These are phyloP conservation scores for Desmodus rotundus DNA, from an alignment of 2,113 vertebrate genomes.

Conservation along the genomic window DNA sequence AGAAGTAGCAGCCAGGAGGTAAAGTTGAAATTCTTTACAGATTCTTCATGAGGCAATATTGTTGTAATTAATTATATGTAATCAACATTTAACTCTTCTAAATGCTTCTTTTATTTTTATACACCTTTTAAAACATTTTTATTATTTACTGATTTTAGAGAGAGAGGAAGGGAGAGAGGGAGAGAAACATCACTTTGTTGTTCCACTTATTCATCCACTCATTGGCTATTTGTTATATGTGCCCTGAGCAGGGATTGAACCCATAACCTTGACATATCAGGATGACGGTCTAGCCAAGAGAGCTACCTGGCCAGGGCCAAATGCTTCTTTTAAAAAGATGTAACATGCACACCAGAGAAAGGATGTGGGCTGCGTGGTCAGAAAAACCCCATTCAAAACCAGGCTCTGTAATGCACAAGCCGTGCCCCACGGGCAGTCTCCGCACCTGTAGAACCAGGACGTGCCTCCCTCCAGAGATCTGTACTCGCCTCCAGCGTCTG, in stretches of 20 bases:
- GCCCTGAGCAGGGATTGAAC: no score
- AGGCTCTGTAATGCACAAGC: not conserved
- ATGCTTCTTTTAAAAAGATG: not conserved
- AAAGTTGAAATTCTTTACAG: not conserved
- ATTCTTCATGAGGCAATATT: not conserved
- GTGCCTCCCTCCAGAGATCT: not conserved
- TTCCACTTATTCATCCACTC: no score
- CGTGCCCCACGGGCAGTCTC: not conserved
- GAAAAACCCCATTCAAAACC: not conserved
- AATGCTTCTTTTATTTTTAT: not conserved
- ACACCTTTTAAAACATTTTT: no score
- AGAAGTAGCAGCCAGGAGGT: not conserved
- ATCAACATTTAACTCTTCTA: not conserved
- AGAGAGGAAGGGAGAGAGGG: no score
- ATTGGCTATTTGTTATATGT: no score
- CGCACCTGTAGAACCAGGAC: not conserved
- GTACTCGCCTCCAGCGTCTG: not conserved
- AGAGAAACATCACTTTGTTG: no score
- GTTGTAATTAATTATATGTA: not conserved
- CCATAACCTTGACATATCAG: no score
- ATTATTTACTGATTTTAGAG: no score
- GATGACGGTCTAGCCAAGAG: no score
- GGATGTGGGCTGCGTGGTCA: not conserved
- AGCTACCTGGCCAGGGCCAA: not conserved
- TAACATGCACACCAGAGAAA: not conserved